A percentile compares a stretch with the other conserved stretches of the same genome.
Conservation (phyloP, 1,140 invertebrate genomes). For the Heliconius eleuchia region DNA sequence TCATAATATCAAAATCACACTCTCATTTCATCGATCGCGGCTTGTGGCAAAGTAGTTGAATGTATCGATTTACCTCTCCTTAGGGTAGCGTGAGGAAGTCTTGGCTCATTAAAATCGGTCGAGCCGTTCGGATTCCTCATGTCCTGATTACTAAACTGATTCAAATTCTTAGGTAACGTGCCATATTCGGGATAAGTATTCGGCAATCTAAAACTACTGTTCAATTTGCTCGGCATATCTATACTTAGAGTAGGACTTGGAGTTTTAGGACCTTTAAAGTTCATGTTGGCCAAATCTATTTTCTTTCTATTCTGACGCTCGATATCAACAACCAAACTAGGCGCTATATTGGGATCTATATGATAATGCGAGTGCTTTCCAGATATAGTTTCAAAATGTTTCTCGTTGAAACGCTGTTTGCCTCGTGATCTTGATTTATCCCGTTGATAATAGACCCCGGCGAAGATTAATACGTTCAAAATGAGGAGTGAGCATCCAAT, state of each 20-base stretch:
- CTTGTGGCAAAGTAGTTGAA: constrained; percentile 83
- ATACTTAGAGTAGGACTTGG: constrained; percentile 76
- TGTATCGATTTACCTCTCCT: constrained; percentile 66
- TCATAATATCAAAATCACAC: constrained; percentile 83
- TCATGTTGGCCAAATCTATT: constrained; percentile 67
- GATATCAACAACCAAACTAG: constrained; percentile 89
- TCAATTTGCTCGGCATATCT: constrained; percentile 78
- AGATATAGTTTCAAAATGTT: constrained; percentile 86
- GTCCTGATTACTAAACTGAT: constrained; percentile 75
- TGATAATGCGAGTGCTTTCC: constrained; percentile 86
- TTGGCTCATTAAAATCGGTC: constrained; percentile 55
- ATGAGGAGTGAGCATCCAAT: constrained; percentile 93
- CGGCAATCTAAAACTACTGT: constrained; percentile 71
- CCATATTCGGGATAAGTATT: constrained; percentile 75
- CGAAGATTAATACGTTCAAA: constrained; percentile 93
- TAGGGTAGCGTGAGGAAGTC: constrained; percentile 71
- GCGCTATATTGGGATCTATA: constrained; percentile 84
- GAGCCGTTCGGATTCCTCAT: constrained; percentile 73
- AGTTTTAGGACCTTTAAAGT: constrained; percentile 79
- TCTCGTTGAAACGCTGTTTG: constrained; percentile 83
- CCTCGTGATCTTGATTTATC: constrained; percentile 88
- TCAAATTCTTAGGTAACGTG: constrained; percentile 78
- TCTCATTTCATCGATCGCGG: constrained; percentile 91
- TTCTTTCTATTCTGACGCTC: constrained; percentile 84
- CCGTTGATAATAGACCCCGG: constrained; percentile 92